phyloP scores from a whole-genome alignment of 2,113 vertebrate species.

The Tringa solitaria region DNA sequence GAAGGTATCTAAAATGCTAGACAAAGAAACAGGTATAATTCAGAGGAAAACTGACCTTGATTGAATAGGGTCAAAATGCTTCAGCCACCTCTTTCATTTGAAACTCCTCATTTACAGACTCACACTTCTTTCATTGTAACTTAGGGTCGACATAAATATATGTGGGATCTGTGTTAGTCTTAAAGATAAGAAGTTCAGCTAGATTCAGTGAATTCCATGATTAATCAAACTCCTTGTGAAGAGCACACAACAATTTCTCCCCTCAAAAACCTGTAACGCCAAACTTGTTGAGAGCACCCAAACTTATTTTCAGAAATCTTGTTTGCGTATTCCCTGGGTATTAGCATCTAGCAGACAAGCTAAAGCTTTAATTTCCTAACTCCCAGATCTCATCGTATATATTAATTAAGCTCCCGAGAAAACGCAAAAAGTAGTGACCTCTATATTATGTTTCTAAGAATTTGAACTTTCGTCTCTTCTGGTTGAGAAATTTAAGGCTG shows the following conservation, averaged over 20 bases:
- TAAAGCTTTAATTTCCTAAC: background rate
- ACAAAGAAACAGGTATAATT: conserved; percentile 18
- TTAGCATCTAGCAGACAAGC: background rate
- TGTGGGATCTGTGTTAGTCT: background rate
- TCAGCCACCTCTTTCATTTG: background rate
- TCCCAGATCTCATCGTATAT: background rate
- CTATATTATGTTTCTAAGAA: background rate
- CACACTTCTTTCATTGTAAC: background rate
- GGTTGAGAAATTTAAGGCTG: background rate
- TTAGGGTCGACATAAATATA: background rate
- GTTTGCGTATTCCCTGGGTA: background rate
- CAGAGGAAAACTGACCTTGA: conserved; percentile 8
- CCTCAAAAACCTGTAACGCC: background rate
- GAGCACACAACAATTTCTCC: background rate
- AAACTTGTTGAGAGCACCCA: background rate
- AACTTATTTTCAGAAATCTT: background rate
- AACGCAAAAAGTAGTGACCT: background rate
- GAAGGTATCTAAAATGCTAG: conserved; percentile 11
- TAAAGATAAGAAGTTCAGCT: background rate
- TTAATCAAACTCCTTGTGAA: background rate
- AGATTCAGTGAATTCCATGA: background rate
- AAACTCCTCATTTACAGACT: conserved; percentile 13
- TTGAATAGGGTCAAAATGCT: conserved; percentile 3
- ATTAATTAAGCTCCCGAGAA: background rate
- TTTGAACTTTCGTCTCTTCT: background rate